These are phyloP conservation scores for Meloidogyne hapla DNA, from an alignment of 1,140 invertebrate species.

Conservation along the genomic window DNA sequence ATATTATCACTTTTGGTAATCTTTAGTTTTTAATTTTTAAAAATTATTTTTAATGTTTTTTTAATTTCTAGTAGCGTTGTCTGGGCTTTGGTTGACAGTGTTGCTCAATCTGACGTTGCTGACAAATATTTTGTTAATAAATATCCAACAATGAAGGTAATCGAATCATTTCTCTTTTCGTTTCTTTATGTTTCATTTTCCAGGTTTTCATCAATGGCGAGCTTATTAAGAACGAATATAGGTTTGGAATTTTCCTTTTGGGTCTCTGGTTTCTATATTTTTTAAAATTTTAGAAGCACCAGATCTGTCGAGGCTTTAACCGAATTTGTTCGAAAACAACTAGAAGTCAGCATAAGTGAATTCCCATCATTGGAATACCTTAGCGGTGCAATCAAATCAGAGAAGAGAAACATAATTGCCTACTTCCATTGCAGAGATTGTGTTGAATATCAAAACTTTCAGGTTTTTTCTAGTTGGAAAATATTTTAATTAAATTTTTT, in stretches of 20 bases:
- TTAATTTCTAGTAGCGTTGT: slow-evolving; percentile 24
- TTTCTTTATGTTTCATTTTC: slow-evolving; percentile 76
- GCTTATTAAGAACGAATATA: slow-evolving; percentile 61
- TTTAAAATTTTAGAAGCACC: slow-evolving; percentile 45
- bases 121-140: slow-evolving; percentile 91
- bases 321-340: slow-evolving; percentile 58
- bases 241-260: slow-evolving; percentile 39
- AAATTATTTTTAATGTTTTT: not conserved
- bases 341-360: slow-evolving; percentile 58
- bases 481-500: slow-evolving; percentile 20
- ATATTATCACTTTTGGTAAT: not conserved
- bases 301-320: slow-evolving; percentile 62
- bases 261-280: too few species aligned
- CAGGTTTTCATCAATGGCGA: slow-evolving; percentile 62
- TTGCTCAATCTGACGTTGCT: slow-evolving; percentile 82
- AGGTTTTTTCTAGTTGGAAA: slow-evolving; percentile 35
- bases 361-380: slow-evolving; percentile 50
- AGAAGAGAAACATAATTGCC: slow-evolving; percentile 60
- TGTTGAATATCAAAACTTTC: slow-evolving; percentile 57
- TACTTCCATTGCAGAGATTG: slow-evolving; percentile 55
- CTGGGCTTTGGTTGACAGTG: slow-evolving; percentile 89
- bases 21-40: not conserved
- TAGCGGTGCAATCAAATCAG: slow-evolving; percentile 43
- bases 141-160: slow-evolving; percentile 87
- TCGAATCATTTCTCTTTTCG: slow-evolving; percentile 71